Conservation (phyloP, 2,888 invertebrate genomes). For the Chrysolina oricalcia region DNA sequence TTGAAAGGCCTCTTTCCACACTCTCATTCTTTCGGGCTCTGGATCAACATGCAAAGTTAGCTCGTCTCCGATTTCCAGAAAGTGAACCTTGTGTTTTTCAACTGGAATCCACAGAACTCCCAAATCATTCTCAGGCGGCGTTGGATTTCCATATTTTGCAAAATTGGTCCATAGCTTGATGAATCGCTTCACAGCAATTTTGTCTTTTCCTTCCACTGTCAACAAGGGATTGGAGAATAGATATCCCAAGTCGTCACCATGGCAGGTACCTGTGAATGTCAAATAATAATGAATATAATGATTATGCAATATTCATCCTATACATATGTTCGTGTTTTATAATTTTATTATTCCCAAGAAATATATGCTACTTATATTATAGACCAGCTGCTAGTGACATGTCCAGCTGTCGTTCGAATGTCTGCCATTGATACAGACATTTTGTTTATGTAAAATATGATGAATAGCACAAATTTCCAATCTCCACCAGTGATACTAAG, state of each 20-base stretch:
- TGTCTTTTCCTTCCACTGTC: slow-evolving; percentile 28
- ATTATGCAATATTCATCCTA: neutral
- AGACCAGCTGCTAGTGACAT: too few species aligned
- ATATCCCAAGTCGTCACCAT: slow-evolving; percentile 58
- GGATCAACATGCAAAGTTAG: slow-evolving; percentile 55
- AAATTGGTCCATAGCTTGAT: slow-evolving; percentile 50
- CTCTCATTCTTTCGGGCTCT: slow-evolving; percentile 42
- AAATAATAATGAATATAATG: neutral
- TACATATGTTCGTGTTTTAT: too few species aligned
- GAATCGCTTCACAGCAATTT: slow-evolving; percentile 43
- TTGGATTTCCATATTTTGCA: slow-evolving; percentile 43
- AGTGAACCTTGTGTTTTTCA: slow-evolving; percentile 47
- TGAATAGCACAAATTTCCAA: too few species aligned
- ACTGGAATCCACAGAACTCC: slow-evolving; percentile 59
- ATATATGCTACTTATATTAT: too few species aligned
- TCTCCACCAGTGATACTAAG: too few species aligned
- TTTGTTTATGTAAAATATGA: too few species aligned
- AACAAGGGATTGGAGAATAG: slow-evolving; percentile 30
- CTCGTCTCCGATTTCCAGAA: slow-evolving; percentile 58
- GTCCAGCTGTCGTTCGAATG: too few species aligned
- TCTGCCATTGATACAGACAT: too few species aligned
- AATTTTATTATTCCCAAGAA: too few species aligned
- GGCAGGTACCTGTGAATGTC: slow-evolving; percentile 54
- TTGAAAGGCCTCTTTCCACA: slow-evolving; percentile 4
- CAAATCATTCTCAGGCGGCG: slow-evolving; percentile 43